Evolutionary conservation across 2,113 vertebrate genomes (phyloP).

Genomic region (Ivindomyrus marchei): DNA sequence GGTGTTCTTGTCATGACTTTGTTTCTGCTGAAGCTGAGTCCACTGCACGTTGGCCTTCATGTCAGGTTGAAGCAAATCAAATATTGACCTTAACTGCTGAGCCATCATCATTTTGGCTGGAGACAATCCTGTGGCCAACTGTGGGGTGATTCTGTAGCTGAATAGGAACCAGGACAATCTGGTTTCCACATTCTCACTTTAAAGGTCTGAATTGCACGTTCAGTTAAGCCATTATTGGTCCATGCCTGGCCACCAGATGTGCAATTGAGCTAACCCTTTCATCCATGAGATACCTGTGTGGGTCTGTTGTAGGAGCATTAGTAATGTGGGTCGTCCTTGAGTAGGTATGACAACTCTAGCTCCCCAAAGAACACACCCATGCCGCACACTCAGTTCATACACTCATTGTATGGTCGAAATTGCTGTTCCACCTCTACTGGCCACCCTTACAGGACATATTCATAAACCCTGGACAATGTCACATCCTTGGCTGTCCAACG

Average conservation of each 20-base stretch:
- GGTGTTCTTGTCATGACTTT: not conserved
- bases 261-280: not conserved
- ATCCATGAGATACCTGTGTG: not conserved
- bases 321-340: not conserved
- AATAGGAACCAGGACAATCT: not conserved
- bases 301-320: not conserved
- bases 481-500: slow-evolving; percentile 20
- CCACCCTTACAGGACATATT: slow-evolving; percentile 9
- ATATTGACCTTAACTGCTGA: not conserved
- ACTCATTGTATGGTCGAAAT: not conserved
- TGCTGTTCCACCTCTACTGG: not conserved
- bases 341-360: not conserved
- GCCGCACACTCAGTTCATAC: not conserved
- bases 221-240: not conserved
- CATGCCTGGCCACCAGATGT: not conserved
- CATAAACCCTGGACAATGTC: not conserved
- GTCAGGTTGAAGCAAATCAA: not conserved
- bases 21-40: not conserved
- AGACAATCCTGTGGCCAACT: not conserved
- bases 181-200: slow-evolving; percentile 7
- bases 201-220: slow-evolving; percentile 5
- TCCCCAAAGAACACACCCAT: slow-evolving; percentile 5
- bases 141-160: not conserved
- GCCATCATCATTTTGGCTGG: not conserved
- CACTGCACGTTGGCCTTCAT: not conserved